Evolutionary conservation across 1,140 invertebrate genomes (phyloP).

Genomic region (Matsumurasca onukii): DNA sequence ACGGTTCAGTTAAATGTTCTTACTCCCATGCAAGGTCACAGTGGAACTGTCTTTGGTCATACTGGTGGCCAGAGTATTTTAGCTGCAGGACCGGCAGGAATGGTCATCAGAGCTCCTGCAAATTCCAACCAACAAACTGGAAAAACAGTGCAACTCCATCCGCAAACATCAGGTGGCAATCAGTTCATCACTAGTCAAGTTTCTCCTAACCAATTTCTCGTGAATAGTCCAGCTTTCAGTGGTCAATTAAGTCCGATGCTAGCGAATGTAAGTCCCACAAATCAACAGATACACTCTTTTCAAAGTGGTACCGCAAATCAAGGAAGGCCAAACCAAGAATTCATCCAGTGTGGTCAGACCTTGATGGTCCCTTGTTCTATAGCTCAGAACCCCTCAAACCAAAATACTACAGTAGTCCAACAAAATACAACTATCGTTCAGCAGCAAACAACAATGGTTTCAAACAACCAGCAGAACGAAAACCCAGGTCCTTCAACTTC

Average conservation of each 20-base stretch:
- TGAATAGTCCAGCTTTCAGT: conserved; percentile 66
- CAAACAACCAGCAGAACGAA: conserved; percentile 59
- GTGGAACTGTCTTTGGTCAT: conserved; percentile 51
- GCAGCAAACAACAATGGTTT: conserved; percentile 68
- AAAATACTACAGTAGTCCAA: conserved; percentile 53
- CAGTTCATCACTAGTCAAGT: conserved; percentile 41
- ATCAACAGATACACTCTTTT: conserved; percentile 46
- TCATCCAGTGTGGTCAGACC: conserved; percentile 57
- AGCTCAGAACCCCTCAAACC: conserved; percentile 52
- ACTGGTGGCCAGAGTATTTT: conserved; percentile 63
- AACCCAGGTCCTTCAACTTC: conserved; percentile 26
- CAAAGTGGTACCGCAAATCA: conserved; percentile 19
- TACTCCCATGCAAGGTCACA: conserved; percentile 66
- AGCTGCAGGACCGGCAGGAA: conserved; percentile 67
- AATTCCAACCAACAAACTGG: conserved; percentile 34
- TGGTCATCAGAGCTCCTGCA: conserved; percentile 70
- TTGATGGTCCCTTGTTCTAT: conserved; percentile 71
- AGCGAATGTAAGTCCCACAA: conserved; percentile 69
- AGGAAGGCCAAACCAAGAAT: conserved; percentile 49
- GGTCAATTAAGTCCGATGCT: conserved; percentile 77
- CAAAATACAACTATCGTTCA: conserved; percentile 70
- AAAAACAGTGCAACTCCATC: conserved; percentile 32
- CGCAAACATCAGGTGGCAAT: conserved; percentile 30
- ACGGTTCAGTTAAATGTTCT: conserved; percentile 73
- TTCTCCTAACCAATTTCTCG: conserved; percentile 74